phyloP scores from a whole-genome alignment of 2,113 vertebrate genomes.

The Indicator indicator region DNA sequence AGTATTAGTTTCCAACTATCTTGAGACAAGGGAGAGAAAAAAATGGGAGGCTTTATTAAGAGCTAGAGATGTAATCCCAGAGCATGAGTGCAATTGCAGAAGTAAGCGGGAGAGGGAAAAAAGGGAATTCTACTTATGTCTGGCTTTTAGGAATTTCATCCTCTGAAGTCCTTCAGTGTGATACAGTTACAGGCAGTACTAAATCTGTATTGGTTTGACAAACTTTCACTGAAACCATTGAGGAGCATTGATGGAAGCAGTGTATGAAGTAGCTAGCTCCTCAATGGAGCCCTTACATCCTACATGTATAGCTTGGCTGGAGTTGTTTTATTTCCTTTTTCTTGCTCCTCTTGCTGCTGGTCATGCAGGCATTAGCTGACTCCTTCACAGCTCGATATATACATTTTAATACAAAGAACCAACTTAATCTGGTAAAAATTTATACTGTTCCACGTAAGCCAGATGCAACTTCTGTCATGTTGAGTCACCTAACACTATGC shows the following conservation, averaged over 20 bases:
- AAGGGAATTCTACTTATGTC: not conserved
- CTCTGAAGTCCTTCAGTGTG: constrained; percentile 19
- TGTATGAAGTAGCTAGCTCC: not conserved
- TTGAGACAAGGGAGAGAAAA: constrained; percentile 36
- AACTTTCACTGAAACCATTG: not conserved
- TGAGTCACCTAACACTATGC: not conserved
- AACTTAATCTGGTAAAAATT: not conserved
- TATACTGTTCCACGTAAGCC: not conserved
- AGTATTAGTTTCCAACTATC: constrained; percentile 47
- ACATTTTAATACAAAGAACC: not conserved
- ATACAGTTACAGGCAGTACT: not conserved
- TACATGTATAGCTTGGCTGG: not conserved
- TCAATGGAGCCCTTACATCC: not conserved
- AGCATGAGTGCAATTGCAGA: not conserved
- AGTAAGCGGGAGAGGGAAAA: not conserved
- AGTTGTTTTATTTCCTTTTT: not conserved
- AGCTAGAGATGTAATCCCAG: constrained; percentile 1
- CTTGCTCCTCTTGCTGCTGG: not conserved
- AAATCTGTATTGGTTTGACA: constrained; percentile 36
- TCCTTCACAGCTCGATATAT: not conserved
- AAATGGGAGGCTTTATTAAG: constrained; percentile 39
- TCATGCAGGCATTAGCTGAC: not conserved
- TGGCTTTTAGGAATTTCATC: constrained; percentile 27
- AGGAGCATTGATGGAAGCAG: not conserved
- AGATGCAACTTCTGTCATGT: not conserved